These are phyloP conservation scores for Azemiops feae DNA, from an alignment of 2,113 vertebrate genomes.

Conservation along the genomic window DNA sequence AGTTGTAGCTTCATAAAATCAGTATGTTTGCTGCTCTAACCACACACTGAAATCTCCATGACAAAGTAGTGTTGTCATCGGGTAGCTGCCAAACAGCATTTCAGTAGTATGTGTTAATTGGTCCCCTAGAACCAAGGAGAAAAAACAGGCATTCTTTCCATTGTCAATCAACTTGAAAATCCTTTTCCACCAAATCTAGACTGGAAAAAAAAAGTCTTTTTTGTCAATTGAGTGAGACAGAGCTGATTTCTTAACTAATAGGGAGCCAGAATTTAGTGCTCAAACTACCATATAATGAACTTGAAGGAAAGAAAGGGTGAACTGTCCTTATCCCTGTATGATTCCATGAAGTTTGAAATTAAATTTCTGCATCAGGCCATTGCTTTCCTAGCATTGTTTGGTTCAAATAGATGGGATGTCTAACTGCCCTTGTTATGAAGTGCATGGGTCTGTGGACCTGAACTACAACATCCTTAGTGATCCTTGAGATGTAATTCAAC, in stretches of 20 bases:
- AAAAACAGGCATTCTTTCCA: not conserved
- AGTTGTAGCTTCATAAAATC: not conserved
- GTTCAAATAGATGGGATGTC: not conserved
- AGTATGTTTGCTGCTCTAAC: not conserved
- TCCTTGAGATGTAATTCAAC: not conserved
- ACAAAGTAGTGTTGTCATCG: not conserved
- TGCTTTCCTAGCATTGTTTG: not conserved
- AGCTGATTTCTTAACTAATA: not conserved
- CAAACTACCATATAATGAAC: not conserved
- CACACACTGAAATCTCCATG: not conserved
- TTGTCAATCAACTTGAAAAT: not conserved
- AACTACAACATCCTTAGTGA: not conserved
- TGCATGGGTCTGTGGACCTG: not conserved
- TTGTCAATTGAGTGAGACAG: not conserved
- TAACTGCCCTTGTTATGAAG: not conserved
- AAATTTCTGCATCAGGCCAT: not conserved
- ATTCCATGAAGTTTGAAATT: not conserved
- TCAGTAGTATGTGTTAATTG: constrained; percentile 8
- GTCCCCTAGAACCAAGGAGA: not conserved
- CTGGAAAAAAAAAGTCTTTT: not conserved
- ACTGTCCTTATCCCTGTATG: not conserved
- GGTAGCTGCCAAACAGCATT: not conserved
- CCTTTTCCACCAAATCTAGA: not conserved
- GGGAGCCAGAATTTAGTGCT: not conserved
- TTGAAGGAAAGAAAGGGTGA: not conserved